Base-by-base conservation (phyloP, 2,888 invertebrate genomes). In the Agrilus biguttatus region DNA sequence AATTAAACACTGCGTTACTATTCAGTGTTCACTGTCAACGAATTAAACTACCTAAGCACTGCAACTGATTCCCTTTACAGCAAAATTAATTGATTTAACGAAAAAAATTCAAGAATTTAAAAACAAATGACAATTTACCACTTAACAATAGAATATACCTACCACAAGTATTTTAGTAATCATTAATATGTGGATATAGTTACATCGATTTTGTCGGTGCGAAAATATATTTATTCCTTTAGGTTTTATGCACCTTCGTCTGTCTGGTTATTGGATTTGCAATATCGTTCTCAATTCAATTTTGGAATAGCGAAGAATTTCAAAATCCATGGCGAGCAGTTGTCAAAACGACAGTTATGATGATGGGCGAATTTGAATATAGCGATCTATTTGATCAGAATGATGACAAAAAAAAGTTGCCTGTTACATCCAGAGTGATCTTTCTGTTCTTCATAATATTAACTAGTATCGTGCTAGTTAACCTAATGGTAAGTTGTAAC, bases 351-450 rank as follows among this genome's bases (percentile, higher is more conserved):
- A 59, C 69, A 34, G 73, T 74, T 33, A 74, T 74, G 74, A 74
- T 74, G 73, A 71, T 70, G 58, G 74, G 74, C 14, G 74, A 74
- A 54, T 69, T 70, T 49, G 70, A 72, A 49, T 73, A 71, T 53
- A 56, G 57, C 14, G 62, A 62, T 40, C 57, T 70, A 41, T 71
- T 70, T 53, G 53, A 57, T 32, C 41, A 52, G 33, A 47, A 51
- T 13, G 48, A 50, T 13, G 46, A 40, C 21, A 40, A 41, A 14
- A 14, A 36, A 14, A 48, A 50, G 40, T 51, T 52, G 42, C 53
- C 53, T n/a, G 53, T 55, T 34, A 63, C 65, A 19, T 64, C 69
- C 23, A 61, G 70, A 46, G 49, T 71, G 23, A 63, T 73, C 14
- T 73, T 74, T 54, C 53, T 71, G 17, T 51, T 65, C 39, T 74